Conservation (phyloP, 2,888 invertebrate species). For the Dasysyrphus albostriatus region DNA sequence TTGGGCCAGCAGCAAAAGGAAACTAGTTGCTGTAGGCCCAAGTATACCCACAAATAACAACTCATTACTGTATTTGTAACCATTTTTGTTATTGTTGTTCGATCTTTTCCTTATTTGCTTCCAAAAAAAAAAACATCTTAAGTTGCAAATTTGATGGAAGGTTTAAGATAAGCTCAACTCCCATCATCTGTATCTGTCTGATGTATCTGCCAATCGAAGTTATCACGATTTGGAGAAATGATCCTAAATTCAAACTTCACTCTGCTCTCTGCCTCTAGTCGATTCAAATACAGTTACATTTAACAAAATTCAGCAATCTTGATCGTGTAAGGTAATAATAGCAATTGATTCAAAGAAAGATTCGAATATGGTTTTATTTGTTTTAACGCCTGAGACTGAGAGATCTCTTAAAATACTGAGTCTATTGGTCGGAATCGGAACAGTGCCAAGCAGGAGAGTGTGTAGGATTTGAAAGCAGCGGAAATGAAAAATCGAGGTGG, state of each 20-base stretch:
- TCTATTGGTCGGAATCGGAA: not conserved
- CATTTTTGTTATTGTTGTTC: slow-evolving; percentile 7
- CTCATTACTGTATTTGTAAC: slow-evolving; percentile 59
- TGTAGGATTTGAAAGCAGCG: slow-evolving; percentile 66
- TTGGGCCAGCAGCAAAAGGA: slow-evolving; percentile 21
- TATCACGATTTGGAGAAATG: slow-evolving; percentile 55
- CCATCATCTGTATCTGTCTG: slow-evolving; percentile 48
- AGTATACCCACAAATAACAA: slow-evolving; percentile 61
- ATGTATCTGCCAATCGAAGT: slow-evolving; percentile 50
- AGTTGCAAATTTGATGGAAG: slow-evolving; percentile 72
- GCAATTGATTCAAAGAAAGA: slow-evolving; percentile 68
- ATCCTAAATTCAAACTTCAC: slow-evolving; percentile 13
- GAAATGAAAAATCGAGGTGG: slow-evolving; percentile 62
- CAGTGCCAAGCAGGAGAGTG: not conserved
- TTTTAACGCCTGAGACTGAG: slow-evolving; percentile 62
- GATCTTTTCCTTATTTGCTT: slow-evolving; percentile 51
- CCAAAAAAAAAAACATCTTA: slow-evolving; percentile 61
- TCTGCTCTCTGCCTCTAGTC: slow-evolving; percentile 10
- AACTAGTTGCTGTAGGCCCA: slow-evolving; percentile 60
- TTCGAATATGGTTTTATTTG: slow-evolving; percentile 63
- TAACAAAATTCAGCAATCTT: slow-evolving; percentile 51
- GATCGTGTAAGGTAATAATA: slow-evolving; percentile 63
- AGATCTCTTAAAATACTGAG: not conserved
- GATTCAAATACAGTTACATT: slow-evolving; percentile 49
- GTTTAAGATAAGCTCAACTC: slow-evolving; percentile 60